Base-by-base conservation (phyloP, 2,888 invertebrate genomes). In the Nematopogon swammerdamellus region DNA sequence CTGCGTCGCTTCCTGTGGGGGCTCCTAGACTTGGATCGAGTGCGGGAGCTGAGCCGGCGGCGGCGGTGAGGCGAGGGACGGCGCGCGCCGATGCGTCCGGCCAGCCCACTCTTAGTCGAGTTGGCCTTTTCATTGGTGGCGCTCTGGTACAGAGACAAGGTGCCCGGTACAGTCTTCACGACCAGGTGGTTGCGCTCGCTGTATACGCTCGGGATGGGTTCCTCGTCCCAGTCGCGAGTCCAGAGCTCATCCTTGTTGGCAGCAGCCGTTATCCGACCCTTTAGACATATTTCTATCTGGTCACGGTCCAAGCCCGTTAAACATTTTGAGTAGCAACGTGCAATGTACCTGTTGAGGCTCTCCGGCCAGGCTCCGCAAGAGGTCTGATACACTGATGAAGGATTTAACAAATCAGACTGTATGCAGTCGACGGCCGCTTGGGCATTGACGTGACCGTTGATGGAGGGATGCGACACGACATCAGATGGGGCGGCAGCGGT, bases 191-290 rank as follows among this genome's bases (percentile, higher is more conserved):
- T 85, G 36, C 89, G 82, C 66, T 91, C 91, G 67, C 91, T 91
- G 63, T 90, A 85, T 49, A 91, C 89, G 69, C 88, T 91, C 44
- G 97, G 97, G 57, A 97, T 83, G 25, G 96, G 92, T 68, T 98
- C 97, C 55, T 85, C 87, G 59, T 90, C 89, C 99, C 99, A 99
- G 76, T 98, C 93, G 63, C 94, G 91, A 1, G 88, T 87, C 85
- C 90, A 90, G 45, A 95, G 83, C 56, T 91, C 90, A 54, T 93
- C 93, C 60, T 90, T 89, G 63, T 90, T 90, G 46, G 95, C 92
- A 16, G 96, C 92, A 51, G 91, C 87, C 49, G 94, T 95, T 54
- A 98, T 90, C 74, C 96, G 92, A 42, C 95, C 95, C 71, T 96
- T 96, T 51, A 99, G 81, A 61, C 94, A 92, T 56, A 93, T 92